phyloP scores from a whole-genome alignment of 2,113 vertebrate species.

The Myiozetetes cayanensis region DNA sequence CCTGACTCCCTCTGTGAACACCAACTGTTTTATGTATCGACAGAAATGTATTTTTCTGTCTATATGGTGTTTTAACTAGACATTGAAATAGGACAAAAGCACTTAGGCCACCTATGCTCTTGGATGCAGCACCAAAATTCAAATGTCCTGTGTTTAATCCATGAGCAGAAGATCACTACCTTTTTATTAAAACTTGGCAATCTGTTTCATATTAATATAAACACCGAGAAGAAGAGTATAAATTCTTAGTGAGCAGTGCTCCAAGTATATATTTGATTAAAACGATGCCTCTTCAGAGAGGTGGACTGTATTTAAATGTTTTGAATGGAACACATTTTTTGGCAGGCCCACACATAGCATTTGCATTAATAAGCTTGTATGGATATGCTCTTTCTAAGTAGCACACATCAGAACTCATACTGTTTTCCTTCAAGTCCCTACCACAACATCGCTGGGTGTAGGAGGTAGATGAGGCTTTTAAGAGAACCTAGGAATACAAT shows the following conservation, averaged over 20 bases:
- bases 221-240: slow-evolving; percentile 57
- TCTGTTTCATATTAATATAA: slow-evolving; percentile 52
- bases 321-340: slow-evolving; percentile 65
- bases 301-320: slow-evolving; percentile 58
- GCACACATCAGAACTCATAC: slow-evolving; percentile 26
- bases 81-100: not conserved
- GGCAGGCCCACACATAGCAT: slow-evolving; percentile 14
- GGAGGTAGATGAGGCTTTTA: slow-evolving; percentile 48
- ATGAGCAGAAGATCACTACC: slow-evolving; percentile 61
- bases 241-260: slow-evolving; percentile 44
- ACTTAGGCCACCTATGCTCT: not conserved
- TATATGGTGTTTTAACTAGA: not conserved
- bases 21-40: not conserved
- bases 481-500: not conserved
- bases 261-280: slow-evolving; percentile 66
- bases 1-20: not conserved
- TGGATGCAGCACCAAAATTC: slow-evolving; percentile 9
- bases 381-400: slow-evolving; percentile 50
- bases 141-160: slow-evolving; percentile 38
- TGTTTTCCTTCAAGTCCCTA: slow-evolving; percentile 48
- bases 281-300: slow-evolving; percentile 62
- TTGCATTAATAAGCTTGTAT: not conserved
- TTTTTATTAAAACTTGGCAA: slow-evolving; percentile 67
- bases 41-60: not conserved
- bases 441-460: slow-evolving; percentile 14